Evolutionary conservation across 2,113 vertebrate genomes (phyloP).

Genomic region (Synchiropus splendidus): DNA sequence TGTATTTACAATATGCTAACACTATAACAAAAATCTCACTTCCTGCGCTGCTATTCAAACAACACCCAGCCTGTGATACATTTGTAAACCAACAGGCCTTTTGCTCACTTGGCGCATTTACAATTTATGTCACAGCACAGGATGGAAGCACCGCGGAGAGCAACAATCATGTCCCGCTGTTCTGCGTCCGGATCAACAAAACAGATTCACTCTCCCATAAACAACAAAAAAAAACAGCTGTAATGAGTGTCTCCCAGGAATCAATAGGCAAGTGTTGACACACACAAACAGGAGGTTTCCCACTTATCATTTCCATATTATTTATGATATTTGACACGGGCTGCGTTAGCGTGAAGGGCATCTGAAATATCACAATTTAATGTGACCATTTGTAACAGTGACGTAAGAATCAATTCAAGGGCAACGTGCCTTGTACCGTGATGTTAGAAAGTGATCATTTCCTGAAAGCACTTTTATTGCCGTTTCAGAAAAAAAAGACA

Average conservation of each 20-base stretch:
- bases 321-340: too few species aligned
- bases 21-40: too few species aligned
- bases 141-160: neutral
- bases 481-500: too few species aligned
- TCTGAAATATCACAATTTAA: neutral
- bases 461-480: too few species aligned
- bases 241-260: neutral
- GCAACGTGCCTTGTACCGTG: too few species aligned
- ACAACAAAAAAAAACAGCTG: neutral
- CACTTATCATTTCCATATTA: too few species aligned
- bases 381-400: constrained; percentile 1
- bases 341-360: too few species aligned
- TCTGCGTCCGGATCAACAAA: constrained; percentile 1
- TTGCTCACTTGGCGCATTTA: constrained; percentile 7
- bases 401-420: constrained; percentile 6
- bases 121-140: constrained; percentile 10
- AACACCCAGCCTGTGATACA: too few species aligned
- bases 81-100: constrained; percentile 9
- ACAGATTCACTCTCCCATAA: constrained; percentile 1
- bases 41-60: too few species aligned
- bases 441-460: too few species aligned
- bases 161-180: constrained; percentile 3
- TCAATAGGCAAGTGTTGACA: neutral
- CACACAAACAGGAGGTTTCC: too few species aligned
- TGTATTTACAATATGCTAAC: too few species aligned